Percentiles rank a stretch among this genome's conserved stretches.
Conservation (phyloP, 2,888 invertebrate genomes). For the Halictus quadricinctus region DNA sequence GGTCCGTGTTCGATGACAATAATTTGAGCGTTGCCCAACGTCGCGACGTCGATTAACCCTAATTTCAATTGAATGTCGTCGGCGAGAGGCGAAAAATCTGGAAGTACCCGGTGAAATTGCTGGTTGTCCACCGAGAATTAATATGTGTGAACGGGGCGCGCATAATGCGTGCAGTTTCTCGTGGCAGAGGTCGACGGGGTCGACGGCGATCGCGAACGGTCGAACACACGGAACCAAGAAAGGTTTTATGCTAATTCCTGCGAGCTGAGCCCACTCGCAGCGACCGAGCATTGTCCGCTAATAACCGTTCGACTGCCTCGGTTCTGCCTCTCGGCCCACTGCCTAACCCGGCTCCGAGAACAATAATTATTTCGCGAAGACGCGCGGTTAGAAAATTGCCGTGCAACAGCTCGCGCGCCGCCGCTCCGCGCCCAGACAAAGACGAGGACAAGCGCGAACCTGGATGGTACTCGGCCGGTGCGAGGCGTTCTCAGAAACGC, state of each 20-base stretch:
- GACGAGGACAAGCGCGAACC: slow-evolving; percentile 17
- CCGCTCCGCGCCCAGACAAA: slow-evolving; percentile 52
- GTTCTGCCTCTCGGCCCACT: slow-evolving; percentile 37
- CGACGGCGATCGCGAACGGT: slow-evolving; percentile 63
- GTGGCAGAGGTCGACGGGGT: slow-evolving; percentile 54
- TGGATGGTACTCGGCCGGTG: slow-evolving; percentile 13
- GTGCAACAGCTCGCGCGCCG: slow-evolving; percentile 21
- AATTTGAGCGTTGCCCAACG: background rate
- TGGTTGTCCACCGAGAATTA: slow-evolving; percentile 66
- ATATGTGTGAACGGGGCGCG: slow-evolving; percentile 60
- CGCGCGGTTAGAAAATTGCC: slow-evolving; percentile 74
- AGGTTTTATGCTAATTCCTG: slow-evolving; percentile 77
- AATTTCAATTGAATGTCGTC: slow-evolving; percentile 21
- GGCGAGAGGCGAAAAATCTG: slow-evolving; percentile 2
- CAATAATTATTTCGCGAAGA: slow-evolving; percentile 74
- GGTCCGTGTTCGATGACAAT: background rate
- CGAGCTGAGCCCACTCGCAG: slow-evolving; percentile 55
- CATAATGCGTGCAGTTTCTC: slow-evolving; percentile 62
- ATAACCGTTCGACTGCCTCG: slow-evolving; percentile 67
- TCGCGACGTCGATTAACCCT: background rate
- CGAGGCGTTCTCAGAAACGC: slow-evolving; percentile 36
- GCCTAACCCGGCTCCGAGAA: slow-evolving; percentile 55
- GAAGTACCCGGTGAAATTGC: slow-evolving; percentile 64
- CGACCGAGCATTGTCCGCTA: slow-evolving; percentile 77
- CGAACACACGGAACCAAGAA: slow-evolving; percentile 64